phyloP scores from a whole-genome alignment of 2,797 vertebrate species.

The Cirrhinus molitorella region DNA sequence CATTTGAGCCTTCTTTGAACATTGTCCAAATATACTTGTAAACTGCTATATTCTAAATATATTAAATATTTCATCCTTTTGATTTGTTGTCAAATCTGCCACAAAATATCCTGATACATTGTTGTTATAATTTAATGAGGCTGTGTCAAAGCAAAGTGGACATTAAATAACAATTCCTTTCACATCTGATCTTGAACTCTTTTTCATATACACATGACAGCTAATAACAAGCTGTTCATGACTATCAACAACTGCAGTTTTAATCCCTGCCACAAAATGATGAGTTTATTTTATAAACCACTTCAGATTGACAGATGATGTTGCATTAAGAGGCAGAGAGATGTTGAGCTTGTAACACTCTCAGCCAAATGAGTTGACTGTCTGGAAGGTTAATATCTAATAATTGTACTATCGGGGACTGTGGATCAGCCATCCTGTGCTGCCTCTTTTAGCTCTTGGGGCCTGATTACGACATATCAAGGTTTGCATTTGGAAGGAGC shows the following conservation, averaged over 20 bases:
- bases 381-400: conserved; percentile 62
- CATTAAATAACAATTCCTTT: conserved; percentile 14
- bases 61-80: conserved; percentile 3
- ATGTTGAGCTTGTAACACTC: conserved; percentile 27
- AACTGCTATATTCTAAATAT: not conserved
- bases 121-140: not conserved
- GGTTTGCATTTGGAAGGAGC: conserved; percentile 36
- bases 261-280: conserved; percentile 26
- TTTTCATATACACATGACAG: conserved; percentile 7
- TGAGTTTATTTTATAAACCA: conserved; percentile 42
- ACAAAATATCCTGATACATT: not conserved
- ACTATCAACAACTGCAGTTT: conserved; percentile 16
- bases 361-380: conserved; percentile 35
- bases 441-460: conserved; percentile 35
- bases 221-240: conserved; percentile 33
- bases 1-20: too few relatives aligned
- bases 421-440: conserved; percentile 29
- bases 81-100: not conserved
- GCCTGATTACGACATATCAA: conserved; percentile 57
- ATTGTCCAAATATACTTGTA: too few relatives aligned
- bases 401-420: conserved; percentile 62
- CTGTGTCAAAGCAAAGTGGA: conserved; percentile 5
- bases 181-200: not conserved
- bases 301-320: conserved; percentile 40
- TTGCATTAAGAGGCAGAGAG: conserved; percentile 43